Percentiles rank a stretch among this genome's conserved stretches.
Evolutionary conservation across 2,888 invertebrate genomes (phyloP).

Genomic region (Dolomedes plantarius): DNA sequence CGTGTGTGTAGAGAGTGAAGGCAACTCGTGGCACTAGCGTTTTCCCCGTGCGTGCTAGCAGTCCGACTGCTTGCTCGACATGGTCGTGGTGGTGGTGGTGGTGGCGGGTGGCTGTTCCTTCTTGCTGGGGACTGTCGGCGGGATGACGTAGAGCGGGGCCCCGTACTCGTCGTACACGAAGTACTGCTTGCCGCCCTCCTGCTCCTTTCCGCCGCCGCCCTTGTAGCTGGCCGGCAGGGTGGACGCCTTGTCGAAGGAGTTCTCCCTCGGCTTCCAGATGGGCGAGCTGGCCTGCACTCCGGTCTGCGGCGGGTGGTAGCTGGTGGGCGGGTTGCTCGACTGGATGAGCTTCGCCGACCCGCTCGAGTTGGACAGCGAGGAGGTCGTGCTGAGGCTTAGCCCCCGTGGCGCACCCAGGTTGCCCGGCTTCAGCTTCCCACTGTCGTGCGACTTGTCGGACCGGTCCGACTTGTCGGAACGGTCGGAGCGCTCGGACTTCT

Average conservation of each 20-base stretch:
- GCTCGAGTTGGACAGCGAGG: conserved; percentile 93
- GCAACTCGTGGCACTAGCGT: conserved; percentile 66
- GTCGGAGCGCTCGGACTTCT: conserved; percentile 71
- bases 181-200: conserved; percentile 71
- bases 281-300: conserved; percentile 84
- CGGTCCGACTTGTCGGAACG: conserved; percentile 73
- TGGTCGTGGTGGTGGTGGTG: conserved; percentile 23
- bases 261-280: conserved; percentile 97
- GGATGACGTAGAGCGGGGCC: conserved; percentile 73
- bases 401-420: conserved; percentile 93
- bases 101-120: conserved; percentile 58
- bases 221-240: conserved; percentile 66
- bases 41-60: conserved; percentile 60
- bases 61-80: conserved; percentile 70
- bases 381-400: conserved; percentile 93
- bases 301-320: conserved; percentile 86
- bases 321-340: conserved; percentile 94
- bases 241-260: conserved; percentile 78
- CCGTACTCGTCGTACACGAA: conserved; percentile 74
- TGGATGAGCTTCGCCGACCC: conserved; percentile 91
- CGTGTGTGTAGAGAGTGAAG: conserved; percentile 56
- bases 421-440: conserved; percentile 78
- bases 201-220: conserved; percentile 39
- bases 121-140: conserved; percentile 70
- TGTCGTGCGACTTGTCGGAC: conserved; percentile 56